Base-by-base conservation (phyloP, 2,113 vertebrate genomes). In the Scomber colias region DNA sequence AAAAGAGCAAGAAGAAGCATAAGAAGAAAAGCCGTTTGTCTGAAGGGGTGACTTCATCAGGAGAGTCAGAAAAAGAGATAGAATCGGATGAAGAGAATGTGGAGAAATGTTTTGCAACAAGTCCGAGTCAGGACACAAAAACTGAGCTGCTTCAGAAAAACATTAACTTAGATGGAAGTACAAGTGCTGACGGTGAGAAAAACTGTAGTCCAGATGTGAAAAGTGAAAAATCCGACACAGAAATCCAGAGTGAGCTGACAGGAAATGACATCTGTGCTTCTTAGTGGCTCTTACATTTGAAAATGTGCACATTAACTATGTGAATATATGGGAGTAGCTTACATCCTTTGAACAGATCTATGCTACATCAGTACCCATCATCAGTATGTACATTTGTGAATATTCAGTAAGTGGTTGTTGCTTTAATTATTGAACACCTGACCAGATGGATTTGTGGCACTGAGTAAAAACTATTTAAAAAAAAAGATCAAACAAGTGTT, bases 1-100 rank as follows among this genome's bases (percentile, higher is more conserved):
- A 95, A 48, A 96, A 94, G 77, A 95, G 90, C 54, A 95, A 93
- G 66, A 94, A 92, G 81, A 96, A 93, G 69, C 88, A 82, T 24
- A 96, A 95, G 76, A 95, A 93, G 84, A 94, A 91, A 87, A 94
- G 75, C 45, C 82, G 35, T 49, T 73, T 76, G 4, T 16, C 67
- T 48, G 90, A 88, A 50, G 83, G 1, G 0, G 67, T 63, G 0
- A 68, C 76, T 11, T 93, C 89, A 13, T 94, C 94, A 1, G 91
- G 51, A 69, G 91, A 92, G 50, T 94, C 94, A 0, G 92, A 87
- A 3, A 71, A 68, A 19, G 92, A 85, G 60, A 75, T 61, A 0
- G 83, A 87, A 15, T 75, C 84, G 0, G 83, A 61, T 15, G 79
- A 85, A 11, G 81, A 90, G 30, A 53, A 10, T 0, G 17, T 0